These are phyloP conservation scores for Myotis pilosus DNA, from an alignment of 2,797 vertebrate genomes.

Conservation along the genomic window DNA sequence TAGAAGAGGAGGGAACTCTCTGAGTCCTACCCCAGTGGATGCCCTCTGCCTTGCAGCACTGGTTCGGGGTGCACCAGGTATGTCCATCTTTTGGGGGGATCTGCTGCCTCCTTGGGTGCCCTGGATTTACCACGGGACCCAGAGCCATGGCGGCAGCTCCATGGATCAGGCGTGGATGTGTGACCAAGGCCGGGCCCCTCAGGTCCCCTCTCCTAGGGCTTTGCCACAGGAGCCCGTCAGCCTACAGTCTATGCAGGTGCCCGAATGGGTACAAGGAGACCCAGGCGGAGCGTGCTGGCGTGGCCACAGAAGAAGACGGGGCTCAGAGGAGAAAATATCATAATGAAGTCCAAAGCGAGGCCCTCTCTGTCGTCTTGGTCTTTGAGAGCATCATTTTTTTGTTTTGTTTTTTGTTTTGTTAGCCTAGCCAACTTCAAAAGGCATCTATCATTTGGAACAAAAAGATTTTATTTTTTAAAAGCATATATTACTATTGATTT, in stretches of 20 bases:
- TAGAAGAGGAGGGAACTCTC: neutral
- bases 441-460: neutral
- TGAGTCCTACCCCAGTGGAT: neutral
- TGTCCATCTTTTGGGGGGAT: neutral
- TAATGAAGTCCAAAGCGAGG: neutral
- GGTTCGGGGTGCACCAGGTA: neutral
- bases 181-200: neutral
- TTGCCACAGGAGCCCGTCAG: neutral
- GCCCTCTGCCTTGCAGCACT: neutral
- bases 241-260: neutral
- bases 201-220: neutral
- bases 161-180: neutral
- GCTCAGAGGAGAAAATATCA: neutral
- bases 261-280: neutral
- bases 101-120: neutral
- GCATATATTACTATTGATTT: too few relatives aligned
- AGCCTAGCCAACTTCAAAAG: neutral
- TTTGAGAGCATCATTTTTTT: neutral
- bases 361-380: neutral
- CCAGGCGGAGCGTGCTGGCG: fast-evolving
- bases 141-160: neutral
- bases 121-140: neutral
- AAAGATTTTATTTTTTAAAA: neutral
- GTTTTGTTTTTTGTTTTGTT: neutral
- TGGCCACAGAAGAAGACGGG: neutral